Base-by-base conservation (phyloP, 2,113 vertebrate species). In the Cnemophilus loriae region DNA sequence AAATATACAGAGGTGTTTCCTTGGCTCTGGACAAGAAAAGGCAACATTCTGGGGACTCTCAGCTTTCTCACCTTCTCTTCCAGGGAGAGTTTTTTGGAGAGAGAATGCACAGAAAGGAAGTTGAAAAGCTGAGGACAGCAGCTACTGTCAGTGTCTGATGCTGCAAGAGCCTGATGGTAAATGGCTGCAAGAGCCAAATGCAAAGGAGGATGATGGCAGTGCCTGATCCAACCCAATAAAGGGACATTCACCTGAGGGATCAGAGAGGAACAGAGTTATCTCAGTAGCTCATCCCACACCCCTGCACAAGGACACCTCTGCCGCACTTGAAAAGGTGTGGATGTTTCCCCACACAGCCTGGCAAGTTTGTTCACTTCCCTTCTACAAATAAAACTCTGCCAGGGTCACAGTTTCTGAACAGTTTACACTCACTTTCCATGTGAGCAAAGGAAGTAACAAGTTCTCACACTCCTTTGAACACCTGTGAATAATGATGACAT, bases 121-220 rank as follows among this genome's bases (percentile, higher is more conserved):
- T 0, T 6, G 22, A 47, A 69, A 73, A 65, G 55, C 26, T 60
- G 76, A 68, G 67, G 49, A 18, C 21, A 41, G 77, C 39, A 67
- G 57, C 61, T 67, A 53, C 39, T 37, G 52, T 67, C 64, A 57
- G 32, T 9, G n/a, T 49, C 68, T 32, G n/a, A 24, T 49, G 41
- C 11, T 19, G 23, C 13, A 42, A 82, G 57, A 84, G 23, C 57
- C 0, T n/a, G n/a, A n/a, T n/a, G n/a, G n/a, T n/a, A n/a, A n/a
- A n/a, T n/a, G n/a, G 41, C 11, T 19, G 23, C 13, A 42, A 82
- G 57, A 84, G 23, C 57, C 0, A 0, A 32, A 16, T 11, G 11
- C 6, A 4, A 46, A 70, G 50, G 41, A 61, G 50, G 35, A 75
- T 53, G 49, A 47, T 3, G 2, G 47, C 13, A 57, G 26, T 61